phyloP scores from a whole-genome alignment of 2,888 invertebrate genomes.

The Drosophila paranaensis region DNA sequence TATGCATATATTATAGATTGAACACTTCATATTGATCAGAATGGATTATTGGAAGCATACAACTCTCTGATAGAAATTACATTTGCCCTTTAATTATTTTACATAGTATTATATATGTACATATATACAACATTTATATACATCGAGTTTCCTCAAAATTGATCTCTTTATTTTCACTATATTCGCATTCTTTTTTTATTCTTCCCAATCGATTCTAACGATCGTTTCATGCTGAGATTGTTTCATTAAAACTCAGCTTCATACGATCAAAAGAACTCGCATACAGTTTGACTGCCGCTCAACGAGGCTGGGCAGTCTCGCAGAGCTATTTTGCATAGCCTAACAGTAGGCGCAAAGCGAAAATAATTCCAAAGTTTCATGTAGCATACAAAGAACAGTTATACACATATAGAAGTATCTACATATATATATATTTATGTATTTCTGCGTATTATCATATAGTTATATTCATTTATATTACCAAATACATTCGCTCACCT shows the following conservation, averaged over 20 bases:
- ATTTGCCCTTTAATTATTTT: background rate
- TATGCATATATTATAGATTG: too few relatives aligned
- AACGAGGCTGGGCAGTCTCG: slow-evolving; percentile 5
- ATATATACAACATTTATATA: too few relatives aligned
- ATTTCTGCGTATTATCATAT: too few relatives aligned
- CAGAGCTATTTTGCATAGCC: slow-evolving; percentile 33
- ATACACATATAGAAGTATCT: background rate
- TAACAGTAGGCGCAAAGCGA: slow-evolving; percentile 46
- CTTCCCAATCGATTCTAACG: too few relatives aligned
- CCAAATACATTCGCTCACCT: slow-evolving; percentile 87
- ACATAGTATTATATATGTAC: too few relatives aligned
- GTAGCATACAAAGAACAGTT: background rate
- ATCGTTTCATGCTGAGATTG: too few relatives aligned
- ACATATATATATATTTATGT: background rate
- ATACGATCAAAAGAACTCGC: background rate
- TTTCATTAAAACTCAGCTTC: background rate
- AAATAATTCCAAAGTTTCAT: background rate
- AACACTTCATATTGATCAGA: too few relatives aligned
- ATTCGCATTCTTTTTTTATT: too few relatives aligned
- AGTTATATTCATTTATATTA: background rate
- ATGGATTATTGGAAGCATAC: background rate
- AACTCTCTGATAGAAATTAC: too few relatives aligned
- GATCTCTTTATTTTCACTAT: too few relatives aligned
- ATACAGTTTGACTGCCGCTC: slow-evolving; percentile 15
- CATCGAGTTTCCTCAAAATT: too few relatives aligned